A percentile compares a stretch with the other conserved stretches of the same genome.
phyloP scores from a whole-genome alignment of 2,113 vertebrate genomes.

The Erpornis zantholeuca region DNA sequence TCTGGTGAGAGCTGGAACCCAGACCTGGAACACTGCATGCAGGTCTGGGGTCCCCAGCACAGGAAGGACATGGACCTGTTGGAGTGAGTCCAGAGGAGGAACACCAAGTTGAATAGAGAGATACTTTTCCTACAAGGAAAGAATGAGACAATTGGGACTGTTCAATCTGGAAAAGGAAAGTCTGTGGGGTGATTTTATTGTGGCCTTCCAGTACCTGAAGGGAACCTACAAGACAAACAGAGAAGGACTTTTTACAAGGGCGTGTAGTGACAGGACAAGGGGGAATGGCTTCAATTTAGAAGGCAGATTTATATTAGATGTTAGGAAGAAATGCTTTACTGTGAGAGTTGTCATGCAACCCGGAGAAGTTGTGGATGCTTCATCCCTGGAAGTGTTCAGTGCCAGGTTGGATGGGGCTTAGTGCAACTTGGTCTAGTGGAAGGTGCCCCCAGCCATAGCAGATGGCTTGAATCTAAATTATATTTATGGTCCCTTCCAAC shows the following conservation, averaged over 20 bases:
- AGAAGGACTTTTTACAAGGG: not conserved
- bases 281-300: not conserved
- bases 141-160: not conserved
- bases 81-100: not conserved
- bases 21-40: not conserved
- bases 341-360: not conserved
- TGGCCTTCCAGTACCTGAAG: not conserved
- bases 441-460: not conserved
- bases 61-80: not conserved
- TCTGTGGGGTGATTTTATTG: fast-evolving
- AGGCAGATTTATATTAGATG: not conserved
- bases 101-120: no score
- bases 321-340: not conserved
- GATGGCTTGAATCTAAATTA: fast-evolving
- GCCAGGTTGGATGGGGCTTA: not conserved
- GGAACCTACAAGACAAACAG: not conserved
- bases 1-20: not conserved
- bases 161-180: not conserved
- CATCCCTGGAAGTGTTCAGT: no score
- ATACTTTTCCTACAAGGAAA: not conserved
- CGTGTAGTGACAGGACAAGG: not conserved
- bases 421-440: not conserved
- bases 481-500: not conserved
- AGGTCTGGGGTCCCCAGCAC: not conserved
- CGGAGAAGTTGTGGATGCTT: not conserved